Evolutionary conservation across 53 echinoderm and acorn worm species (phyloP).

Genomic region (Patiria pectinifera): DNA sequence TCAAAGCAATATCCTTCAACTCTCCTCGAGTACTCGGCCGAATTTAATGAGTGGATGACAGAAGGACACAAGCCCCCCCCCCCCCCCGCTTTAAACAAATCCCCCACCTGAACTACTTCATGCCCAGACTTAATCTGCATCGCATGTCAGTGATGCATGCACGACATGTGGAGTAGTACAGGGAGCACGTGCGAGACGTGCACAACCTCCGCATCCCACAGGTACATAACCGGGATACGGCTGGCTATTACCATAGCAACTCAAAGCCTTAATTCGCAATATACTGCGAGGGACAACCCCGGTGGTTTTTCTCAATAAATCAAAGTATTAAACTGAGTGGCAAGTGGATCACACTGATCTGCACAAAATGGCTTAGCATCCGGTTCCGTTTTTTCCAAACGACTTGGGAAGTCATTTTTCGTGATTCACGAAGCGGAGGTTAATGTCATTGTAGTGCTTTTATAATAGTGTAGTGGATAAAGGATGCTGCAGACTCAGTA

Average conservation of each 20-base stretch:
- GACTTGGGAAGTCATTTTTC: neutral
- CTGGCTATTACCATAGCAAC: constrained; percentile 24
- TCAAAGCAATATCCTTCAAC: too few relatives aligned
- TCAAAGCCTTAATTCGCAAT: constrained; percentile 23
- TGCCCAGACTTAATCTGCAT: neutral
- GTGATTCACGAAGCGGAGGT: neutral
- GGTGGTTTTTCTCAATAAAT: constrained; percentile 4
- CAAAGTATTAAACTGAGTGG: neutral
- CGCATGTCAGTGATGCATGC: neutral
- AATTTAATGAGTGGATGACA: too few relatives aligned
- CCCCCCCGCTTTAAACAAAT: neutral
- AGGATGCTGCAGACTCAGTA: neutral
- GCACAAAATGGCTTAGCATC: neutral
- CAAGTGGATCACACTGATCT: neutral
- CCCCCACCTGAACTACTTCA: neutral
- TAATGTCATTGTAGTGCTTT: neutral
- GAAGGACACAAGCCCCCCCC: too few relatives aligned
- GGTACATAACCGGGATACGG: neutral
- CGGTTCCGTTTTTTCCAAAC: neutral
- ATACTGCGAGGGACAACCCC: constrained; percentile 17
- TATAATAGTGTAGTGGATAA: neutral
- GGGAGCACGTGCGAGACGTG: constrained; percentile 13
- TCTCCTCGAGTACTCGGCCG: too few relatives aligned
- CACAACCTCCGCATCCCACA: neutral
- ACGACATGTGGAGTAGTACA: neutral